Evolutionary conservation across 2,797 vertebrate genomes (phyloP).

Genomic region (Acanthurus lineatus): DNA sequence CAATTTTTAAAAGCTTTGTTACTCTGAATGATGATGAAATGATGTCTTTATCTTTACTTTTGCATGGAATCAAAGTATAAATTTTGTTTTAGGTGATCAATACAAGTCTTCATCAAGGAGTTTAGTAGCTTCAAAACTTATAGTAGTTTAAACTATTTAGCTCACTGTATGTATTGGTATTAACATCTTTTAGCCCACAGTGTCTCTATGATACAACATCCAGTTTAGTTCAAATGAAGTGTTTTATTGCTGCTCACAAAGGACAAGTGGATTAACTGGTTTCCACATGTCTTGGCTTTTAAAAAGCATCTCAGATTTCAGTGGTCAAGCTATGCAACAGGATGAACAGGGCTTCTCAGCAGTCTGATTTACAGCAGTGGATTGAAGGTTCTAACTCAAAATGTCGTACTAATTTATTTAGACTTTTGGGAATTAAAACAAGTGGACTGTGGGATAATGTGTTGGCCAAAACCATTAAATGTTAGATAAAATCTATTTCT

Average conservation of each 20-base stretch:
- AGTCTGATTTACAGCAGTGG: conserved; percentile 1
- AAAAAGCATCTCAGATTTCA: conserved; percentile 49
- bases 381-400: conserved; percentile 23
- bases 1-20: background rate
- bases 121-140: background rate
- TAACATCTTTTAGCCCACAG: background rate
- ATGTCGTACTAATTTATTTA: conserved; percentile 7
- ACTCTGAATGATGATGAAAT: background rate
- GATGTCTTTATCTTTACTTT: background rate
- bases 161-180: background rate
- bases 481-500: conserved; percentile 18
- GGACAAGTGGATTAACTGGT: conserved; percentile 50
- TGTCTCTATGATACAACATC: background rate
- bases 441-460: conserved; percentile 6
- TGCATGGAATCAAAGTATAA: background rate
- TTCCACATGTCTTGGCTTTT: conserved; percentile 38
- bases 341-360: background rate
- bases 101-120: conserved; percentile 3
- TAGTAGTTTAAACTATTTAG: background rate
- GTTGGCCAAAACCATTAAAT: conserved; percentile 7
- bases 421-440: conserved; percentile 24
- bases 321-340: conserved; percentile 40
- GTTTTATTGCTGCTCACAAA: conserved; percentile 31
- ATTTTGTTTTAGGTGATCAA: background rate
- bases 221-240: conserved; percentile 10